Evolutionary conservation across 2,113 vertebrate genomes (phyloP).

Genomic region (Aldabrachelys gigantea): DNA sequence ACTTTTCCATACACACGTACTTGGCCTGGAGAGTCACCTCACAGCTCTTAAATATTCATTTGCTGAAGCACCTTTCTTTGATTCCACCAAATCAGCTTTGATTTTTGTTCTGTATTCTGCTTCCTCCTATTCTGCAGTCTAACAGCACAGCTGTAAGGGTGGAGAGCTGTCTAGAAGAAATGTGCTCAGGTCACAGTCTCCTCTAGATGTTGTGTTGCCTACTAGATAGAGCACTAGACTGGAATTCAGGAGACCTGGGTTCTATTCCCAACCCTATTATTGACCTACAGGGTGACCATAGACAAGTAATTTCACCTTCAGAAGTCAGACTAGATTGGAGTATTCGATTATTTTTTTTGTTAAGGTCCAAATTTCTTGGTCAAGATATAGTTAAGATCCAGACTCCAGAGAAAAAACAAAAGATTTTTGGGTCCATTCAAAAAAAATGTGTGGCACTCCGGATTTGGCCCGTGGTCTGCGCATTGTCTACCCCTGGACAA

Average conservation of each 20-base stretch:
- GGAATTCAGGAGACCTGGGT: neutral
- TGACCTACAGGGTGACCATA: neutral
- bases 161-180: neutral
- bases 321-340: neutral
- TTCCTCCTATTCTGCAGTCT: neutral
- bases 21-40: neutral
- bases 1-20: neutral
- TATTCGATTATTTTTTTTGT: neutral
- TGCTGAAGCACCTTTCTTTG: neutral
- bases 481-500: neutral
- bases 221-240: neutral
- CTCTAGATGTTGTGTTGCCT: neutral
- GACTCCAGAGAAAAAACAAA: neutral
- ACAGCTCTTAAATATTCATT: neutral
- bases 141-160: neutral
- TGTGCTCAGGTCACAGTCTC: neutral
- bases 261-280: neutral
- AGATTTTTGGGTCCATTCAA: neutral
- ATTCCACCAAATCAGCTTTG: neutral
- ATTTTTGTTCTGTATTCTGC: neutral
- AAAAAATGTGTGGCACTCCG: neutral
- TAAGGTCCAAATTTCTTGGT: neutral
- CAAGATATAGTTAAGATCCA: neutral
- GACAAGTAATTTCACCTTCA: neutral
- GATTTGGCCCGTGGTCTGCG: neutral